Percentiles rank a stretch among this genome's conserved stretches.
These are phyloP conservation scores for Parnassius mnemosyne DNA, from an alignment of 2,888 invertebrate species.

Conservation along the genomic window DNA sequence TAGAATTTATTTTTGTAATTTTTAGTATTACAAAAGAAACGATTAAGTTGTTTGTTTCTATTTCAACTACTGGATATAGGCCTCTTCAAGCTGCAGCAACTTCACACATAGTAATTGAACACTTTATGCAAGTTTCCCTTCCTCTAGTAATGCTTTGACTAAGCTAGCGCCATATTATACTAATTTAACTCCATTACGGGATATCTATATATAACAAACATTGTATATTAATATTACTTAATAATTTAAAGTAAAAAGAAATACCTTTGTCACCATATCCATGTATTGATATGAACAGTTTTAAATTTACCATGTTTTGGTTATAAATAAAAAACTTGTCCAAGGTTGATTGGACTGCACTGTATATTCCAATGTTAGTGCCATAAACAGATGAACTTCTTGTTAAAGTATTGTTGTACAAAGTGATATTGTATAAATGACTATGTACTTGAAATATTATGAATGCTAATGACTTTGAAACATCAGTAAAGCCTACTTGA, in stretches of 20 bases:
- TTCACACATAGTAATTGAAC: too few species aligned
- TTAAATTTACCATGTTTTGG: constrained; percentile 50
- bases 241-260: constrained; percentile 26
- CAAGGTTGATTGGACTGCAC: constrained; percentile 40
- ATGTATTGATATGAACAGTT: constrained; percentile 73
- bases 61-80: too few species aligned
- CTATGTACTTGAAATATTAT: constrained; percentile 84
- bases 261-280: constrained; percentile 75
- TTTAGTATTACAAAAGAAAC: too few species aligned
- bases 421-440: constrained; percentile 76
- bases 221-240: not conserved
- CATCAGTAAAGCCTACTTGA: constrained; percentile 61
- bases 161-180: too few species aligned
- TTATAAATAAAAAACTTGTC: constrained; percentile 69
- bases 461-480: constrained; percentile 72
- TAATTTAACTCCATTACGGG: too few species aligned
- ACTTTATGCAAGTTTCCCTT: too few species aligned
- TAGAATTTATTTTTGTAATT: too few species aligned
- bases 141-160: too few species aligned
- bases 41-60: too few species aligned
- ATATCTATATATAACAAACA: too few species aligned
- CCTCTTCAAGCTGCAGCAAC: too few species aligned
- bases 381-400: constrained; percentile 70
- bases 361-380: constrained; percentile 82
- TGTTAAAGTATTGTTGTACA: constrained; percentile 64